Conservation (phyloP, 2,113 vertebrate genomes). For the Porphyrio hochstetteri region DNA sequence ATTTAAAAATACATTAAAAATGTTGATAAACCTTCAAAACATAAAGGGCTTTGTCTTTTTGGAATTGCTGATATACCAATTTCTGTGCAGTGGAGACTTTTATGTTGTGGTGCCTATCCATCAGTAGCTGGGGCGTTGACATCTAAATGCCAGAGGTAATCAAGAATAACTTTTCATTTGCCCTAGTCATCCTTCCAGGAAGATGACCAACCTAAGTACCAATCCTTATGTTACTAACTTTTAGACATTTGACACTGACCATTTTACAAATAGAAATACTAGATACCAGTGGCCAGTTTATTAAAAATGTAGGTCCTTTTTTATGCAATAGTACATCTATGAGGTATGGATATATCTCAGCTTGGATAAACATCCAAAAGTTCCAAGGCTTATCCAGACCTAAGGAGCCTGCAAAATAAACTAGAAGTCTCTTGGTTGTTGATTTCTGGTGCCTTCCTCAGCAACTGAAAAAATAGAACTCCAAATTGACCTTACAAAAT, state of each 20-base stretch:
- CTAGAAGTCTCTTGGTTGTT: background rate
- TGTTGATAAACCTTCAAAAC: background rate
- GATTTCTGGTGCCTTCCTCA: background rate
- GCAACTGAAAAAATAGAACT: background rate
- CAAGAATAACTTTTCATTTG: background rate
- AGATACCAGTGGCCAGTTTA: rapidly evolving
- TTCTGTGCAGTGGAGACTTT: background rate
- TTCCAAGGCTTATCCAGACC: background rate
- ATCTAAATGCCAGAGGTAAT: background rate
- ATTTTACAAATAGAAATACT: background rate
- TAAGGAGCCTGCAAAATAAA: background rate
- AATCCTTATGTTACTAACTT: background rate
- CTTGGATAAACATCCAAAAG: background rate
- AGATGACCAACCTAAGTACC: background rate
- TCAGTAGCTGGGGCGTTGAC: background rate
- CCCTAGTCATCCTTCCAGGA: background rate
- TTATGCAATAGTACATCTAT: background rate
- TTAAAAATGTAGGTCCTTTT: background rate
- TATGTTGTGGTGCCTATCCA: background rate
- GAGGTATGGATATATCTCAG: background rate
- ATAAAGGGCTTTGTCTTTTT: background rate
- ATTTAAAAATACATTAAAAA: background rate
- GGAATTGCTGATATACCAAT: background rate
- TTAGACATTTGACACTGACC: background rate
- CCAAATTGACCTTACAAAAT: background rate